Conservation (phyloP, 2,888 invertebrate species). For the Apodemia hepburni region DNA sequence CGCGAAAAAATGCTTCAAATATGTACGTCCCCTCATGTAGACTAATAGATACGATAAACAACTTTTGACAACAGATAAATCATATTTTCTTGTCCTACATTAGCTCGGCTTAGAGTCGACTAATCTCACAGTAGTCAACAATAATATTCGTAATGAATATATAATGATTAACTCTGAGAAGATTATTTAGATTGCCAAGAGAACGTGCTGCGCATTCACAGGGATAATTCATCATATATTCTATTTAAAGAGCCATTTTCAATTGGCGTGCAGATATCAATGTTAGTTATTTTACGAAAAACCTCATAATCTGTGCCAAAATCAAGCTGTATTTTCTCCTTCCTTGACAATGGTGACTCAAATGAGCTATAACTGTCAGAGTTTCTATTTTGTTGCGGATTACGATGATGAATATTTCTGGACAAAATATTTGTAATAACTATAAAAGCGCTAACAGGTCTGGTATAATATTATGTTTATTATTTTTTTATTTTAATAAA, state of each 20-base stretch:
- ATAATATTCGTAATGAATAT: conserved; percentile 26
- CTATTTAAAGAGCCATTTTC: conserved; percentile 47
- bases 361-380: conserved; percentile 29
- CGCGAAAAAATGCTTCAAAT: neutral
- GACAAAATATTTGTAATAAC: conserved; percentile 1
- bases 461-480: too few species aligned
- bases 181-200: conserved; percentile 25
- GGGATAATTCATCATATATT: conserved; percentile 29
- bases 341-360: conserved; percentile 65
- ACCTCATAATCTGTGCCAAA: conserved; percentile 57
- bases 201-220: conserved; percentile 16
- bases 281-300: conserved; percentile 44
- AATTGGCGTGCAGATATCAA: conserved; percentile 49
- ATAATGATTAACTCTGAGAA: conserved; percentile 19
- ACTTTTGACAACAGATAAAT: conserved; percentile 18
- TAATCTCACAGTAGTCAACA: conserved; percentile 24
- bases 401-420: conserved; percentile 1
- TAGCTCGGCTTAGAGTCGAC: conserved; percentile 26
- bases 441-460: neutral
- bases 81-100: conserved; percentile 29
- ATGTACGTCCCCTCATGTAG: neutral
- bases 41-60: neutral
- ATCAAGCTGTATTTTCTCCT: conserved; percentile 58
- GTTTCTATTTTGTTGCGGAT: neutral
- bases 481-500: too few species aligned